Evolutionary conservation across 2,888 invertebrate species (phyloP).

Genomic region (Plutella xylostella): DNA sequence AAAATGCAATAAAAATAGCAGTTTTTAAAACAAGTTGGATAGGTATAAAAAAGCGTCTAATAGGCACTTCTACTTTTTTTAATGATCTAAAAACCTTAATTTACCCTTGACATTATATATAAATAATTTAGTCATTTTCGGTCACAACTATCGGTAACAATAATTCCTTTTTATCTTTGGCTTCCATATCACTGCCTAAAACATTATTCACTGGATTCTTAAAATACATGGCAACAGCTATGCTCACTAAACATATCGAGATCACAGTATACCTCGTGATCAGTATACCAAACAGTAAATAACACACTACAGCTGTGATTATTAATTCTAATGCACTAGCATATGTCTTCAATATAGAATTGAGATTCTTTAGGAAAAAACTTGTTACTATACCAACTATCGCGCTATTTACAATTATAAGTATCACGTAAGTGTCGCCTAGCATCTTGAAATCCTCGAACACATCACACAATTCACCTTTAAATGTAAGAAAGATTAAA

Average conservation of each 20-base stretch:
- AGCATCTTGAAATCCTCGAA: constrained; percentile 71
- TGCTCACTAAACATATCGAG: constrained; percentile 84
- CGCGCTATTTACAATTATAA: constrained; percentile 90
- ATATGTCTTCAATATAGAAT: constrained; percentile 95
- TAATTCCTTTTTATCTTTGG: background rate
- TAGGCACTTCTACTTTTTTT: too few species aligned
- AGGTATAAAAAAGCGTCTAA: too few species aligned
- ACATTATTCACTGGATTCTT: constrained; percentile 80
- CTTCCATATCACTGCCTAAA: background rate
- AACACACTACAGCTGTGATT: constrained; percentile 90
- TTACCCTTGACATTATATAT: too few species aligned
- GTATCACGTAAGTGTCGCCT: constrained; percentile 76
- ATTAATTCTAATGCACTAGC: constrained; percentile 93
- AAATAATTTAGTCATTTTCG: too few species aligned
- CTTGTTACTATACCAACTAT: constrained; percentile 93
- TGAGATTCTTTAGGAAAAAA: constrained; percentile 91
- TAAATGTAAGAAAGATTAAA: constrained; percentile 74
- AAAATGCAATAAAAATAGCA: too few species aligned
- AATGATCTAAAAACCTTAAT: too few species aligned
- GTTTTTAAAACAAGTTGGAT: too few species aligned
- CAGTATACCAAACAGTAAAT: constrained; percentile 85
- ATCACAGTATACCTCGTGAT: constrained; percentile 85
- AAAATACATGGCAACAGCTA: constrained; percentile 88
- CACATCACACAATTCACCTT: constrained; percentile 73
- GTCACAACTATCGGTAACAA: background rate